Conservation (phyloP, 2,113 vertebrate genomes). For the Romanogobio albipinnatus region DNA sequence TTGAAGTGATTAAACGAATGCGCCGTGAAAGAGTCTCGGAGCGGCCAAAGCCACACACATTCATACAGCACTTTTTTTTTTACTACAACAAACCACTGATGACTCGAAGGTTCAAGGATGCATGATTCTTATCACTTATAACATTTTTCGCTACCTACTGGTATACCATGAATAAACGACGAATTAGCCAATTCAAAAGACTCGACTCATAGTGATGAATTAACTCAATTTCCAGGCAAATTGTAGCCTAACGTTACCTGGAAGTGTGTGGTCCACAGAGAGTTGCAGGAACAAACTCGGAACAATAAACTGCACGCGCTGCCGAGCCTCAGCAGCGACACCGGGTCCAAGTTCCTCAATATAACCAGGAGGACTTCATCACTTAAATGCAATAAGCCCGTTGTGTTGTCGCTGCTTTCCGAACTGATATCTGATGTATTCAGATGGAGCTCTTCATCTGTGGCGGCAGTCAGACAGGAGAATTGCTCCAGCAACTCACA, state of each 20-base stretch:
- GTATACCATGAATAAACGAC: not conserved
- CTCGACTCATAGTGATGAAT: not conserved
- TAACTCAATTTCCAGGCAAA: no score
- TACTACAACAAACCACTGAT: no score
- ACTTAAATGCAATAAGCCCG: constrained; percentile 61
- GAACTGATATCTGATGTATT: not conserved
- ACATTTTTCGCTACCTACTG: not conserved
- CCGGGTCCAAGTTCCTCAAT: constrained; percentile 61
- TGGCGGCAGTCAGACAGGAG: constrained; percentile 35
- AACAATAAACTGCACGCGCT: constrained; percentile 62
- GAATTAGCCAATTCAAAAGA: not conserved
- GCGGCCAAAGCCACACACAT: no score
- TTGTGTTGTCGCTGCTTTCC: not conserved
- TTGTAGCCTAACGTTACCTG: constrained; percentile 58
- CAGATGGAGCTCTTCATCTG: not conserved
- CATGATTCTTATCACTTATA: no score
- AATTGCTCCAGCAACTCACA: constrained; percentile 57
- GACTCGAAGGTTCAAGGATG: no score
- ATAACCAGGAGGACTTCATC: constrained; percentile 67
- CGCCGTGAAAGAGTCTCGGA: no score
- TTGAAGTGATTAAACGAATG: no score
- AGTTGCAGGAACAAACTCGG: constrained; percentile 64
- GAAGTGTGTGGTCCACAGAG: constrained; percentile 66
- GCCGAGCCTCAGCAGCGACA: constrained; percentile 63
- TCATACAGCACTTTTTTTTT: no score